Percentiles rank a stretch among this genome's conserved stretches.
Evolutionary conservation across 2,797 vertebrate genomes (phyloP).

Genomic region (Typhlichthys subterraneus): DNA sequence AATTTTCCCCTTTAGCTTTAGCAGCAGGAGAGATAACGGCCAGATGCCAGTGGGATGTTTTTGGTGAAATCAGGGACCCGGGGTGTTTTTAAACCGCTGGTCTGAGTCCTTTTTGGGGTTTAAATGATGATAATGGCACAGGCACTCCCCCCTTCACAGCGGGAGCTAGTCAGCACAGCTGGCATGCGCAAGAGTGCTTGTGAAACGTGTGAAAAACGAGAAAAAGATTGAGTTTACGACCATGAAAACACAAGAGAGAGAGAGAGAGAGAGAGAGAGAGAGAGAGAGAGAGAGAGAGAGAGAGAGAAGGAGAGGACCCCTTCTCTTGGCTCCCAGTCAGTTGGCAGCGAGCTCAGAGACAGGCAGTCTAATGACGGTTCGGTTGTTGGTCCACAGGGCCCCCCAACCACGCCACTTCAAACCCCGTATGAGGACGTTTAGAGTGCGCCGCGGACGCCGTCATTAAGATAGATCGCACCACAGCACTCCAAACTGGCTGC

Average conservation of each 20-base stretch:
- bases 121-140: conserved; percentile 1
- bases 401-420: conserved; percentile 43
- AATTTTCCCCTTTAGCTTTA: conserved; percentile 54
- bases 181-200: not conserved
- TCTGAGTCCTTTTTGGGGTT: not conserved
- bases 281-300: not conserved
- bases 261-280: no score
- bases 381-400: conserved; percentile 8
- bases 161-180: conserved; percentile 8
- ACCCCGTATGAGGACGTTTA: not conserved
- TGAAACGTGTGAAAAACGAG: not conserved
- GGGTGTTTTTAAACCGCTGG: not conserved
- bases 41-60: conserved; percentile 63
- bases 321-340: conserved; percentile 27
- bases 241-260: not conserved
- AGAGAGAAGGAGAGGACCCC: not conserved
- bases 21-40: conserved; percentile 46
- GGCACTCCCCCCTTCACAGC: conserved; percentile 1
- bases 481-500: conserved; percentile 35
- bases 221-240: conserved; percentile 16
- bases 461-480: conserved; percentile 63
- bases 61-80: conserved; percentile 1
- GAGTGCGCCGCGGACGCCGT: conserved; percentile 45
- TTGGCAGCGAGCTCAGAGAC: conserved; percentile 52
- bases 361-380: conserved; percentile 54